phyloP scores from a whole-genome alignment of 2,888 invertebrate genomes.

The Podotricha telesiphe region DNA sequence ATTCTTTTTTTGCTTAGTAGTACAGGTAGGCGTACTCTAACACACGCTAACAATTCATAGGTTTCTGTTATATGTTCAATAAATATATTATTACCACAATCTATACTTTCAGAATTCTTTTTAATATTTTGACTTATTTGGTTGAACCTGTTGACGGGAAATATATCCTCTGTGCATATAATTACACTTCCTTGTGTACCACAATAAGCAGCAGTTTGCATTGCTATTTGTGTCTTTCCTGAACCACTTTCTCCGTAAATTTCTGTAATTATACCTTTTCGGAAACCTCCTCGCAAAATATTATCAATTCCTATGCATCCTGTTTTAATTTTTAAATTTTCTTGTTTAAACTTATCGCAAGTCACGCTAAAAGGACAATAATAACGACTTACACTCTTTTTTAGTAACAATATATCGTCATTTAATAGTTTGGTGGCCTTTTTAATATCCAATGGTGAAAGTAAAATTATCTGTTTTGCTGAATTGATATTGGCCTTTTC shows the following conservation, averaged over 20 bases:
- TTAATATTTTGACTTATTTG: conserved; percentile 61
- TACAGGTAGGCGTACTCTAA: conserved; percentile 66
- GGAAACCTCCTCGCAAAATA: conserved; percentile 87
- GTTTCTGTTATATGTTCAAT: conserved; percentile 74
- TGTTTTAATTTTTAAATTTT: conserved; percentile 59
- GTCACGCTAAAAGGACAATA: conserved; percentile 53
- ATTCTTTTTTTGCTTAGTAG: conserved; percentile 58
- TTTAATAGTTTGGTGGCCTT: conserved; percentile 63
- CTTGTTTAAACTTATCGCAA: conserved; percentile 51
- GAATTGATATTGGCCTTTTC: conserved; percentile 66
- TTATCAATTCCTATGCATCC: conserved; percentile 85
- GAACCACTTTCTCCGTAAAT: conserved; percentile 91
- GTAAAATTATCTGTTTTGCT: conserved; percentile 60
- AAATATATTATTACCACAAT: conserved; percentile 68
- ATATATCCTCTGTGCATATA: conserved; percentile 90
- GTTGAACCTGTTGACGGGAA: conserved; percentile 73
- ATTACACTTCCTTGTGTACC: conserved; percentile 86
- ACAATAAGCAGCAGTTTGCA: conserved; percentile 87
- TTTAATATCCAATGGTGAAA: conserved; percentile 68
- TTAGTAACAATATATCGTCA: conserved; percentile 62
- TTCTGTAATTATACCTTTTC: conserved; percentile 88
- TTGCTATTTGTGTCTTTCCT: conserved; percentile 92
- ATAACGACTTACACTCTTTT: conserved; percentile 59
- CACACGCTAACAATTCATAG: conserved; percentile 66
- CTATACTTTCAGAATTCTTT: conserved; percentile 47